Base-by-base conservation (phyloP, 1,140 invertebrate species). In the Drosophila obscura region DNA sequence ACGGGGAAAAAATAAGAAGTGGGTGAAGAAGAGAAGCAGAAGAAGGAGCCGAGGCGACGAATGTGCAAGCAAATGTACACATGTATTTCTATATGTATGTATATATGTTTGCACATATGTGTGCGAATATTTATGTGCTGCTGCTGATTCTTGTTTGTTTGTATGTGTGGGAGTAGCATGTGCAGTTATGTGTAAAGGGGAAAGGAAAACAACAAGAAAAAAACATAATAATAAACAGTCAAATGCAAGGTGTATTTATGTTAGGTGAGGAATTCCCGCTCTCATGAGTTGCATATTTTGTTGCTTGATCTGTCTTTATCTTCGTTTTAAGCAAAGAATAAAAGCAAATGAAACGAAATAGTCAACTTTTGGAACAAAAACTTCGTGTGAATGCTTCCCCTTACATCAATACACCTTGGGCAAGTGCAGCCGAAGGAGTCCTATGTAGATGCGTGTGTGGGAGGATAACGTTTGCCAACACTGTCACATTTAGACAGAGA, bases 21-120 rank as follows among this genome's bases (percentile, higher is more conserved):
- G 73, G 46, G 59, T 66, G 48, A 68, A 53, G 65, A 41, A 44
- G 73, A 77, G 44, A 16, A 56, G 39, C 53, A 52, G 50, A 74
- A 56, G 50, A 59, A 41, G 45, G 45, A 58, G 46, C 44, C 60
- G 48, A 31, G 48, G 49, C 73, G 57, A 75, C 66, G 69, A 74
- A 74, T 74, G 71, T 74, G 71, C 72, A 74, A 48, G 49, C 62
- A 58, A 66, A 65, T 50, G 52, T 57, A 60, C 44, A 60, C 16
- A 60, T 28, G 41, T 7, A 28, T 39, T 22, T 24, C 39, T 39
- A 57, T 57, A 57, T 11, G 8, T 57, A 72, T 39, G 19, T 61
- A 43, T 55, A 51, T 43, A 48, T 45, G 44, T 41, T 39, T 39
- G 24, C 28, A 41, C 43, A 35, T 45, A 55, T 26, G 9, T 15